Conservation (phyloP, 2,113 vertebrate genomes). For the Gavia stellata region DNA sequence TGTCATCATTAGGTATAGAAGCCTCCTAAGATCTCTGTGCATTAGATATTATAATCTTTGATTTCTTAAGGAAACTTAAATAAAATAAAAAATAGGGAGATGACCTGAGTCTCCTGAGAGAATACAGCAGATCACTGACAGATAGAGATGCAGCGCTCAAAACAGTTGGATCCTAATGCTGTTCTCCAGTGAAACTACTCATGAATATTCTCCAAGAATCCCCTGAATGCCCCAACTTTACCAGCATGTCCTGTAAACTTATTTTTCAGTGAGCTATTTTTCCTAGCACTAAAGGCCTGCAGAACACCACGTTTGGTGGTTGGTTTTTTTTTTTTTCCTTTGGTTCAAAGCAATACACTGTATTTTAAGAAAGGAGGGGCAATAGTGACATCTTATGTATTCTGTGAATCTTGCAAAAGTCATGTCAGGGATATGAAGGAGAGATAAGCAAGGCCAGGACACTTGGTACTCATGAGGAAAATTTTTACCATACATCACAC, state of each 20-base stretch:
- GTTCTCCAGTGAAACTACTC: fast-evolving
- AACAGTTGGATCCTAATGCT: fast-evolving
- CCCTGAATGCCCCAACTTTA: not conserved
- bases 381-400: not conserved
- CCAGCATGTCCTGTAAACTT: not conserved
- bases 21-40: not conserved
- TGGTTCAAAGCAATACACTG: fast-evolving
- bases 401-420: not conserved
- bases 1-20: not conserved
- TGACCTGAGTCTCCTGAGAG: not conserved
- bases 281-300: not conserved
- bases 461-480: not conserved
- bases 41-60: not conserved
- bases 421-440: not conserved
- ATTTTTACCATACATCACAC: not conserved
- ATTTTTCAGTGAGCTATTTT: not conserved
- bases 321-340: not conserved
- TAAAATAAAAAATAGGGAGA: not conserved
- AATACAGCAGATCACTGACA: not conserved
- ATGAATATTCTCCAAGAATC: not conserved
- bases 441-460: not conserved
- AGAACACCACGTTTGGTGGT: not conserved
- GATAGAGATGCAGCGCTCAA: not conserved
- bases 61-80: not conserved
- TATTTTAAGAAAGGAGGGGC: not conserved